These are phyloP conservation scores for Sphecodes monilicornis DNA, from an alignment of 2,888 invertebrate species.

Conservation along the genomic window DNA sequence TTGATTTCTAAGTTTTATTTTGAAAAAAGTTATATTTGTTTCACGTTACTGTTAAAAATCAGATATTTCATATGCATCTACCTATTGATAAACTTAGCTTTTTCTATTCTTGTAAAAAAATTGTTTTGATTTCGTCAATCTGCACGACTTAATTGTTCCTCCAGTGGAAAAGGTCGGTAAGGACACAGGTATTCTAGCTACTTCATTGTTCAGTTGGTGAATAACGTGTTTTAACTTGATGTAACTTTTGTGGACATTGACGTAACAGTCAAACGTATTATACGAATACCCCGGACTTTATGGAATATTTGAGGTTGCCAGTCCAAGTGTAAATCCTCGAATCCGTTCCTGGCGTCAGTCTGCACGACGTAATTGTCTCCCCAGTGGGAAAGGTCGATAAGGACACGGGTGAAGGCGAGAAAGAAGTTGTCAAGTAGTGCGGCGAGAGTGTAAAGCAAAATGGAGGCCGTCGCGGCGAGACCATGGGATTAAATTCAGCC, in stretches of 20 bases:
- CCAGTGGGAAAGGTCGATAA: conserved; percentile 31
- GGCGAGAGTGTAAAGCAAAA: conserved; percentile 54
- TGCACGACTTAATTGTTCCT: conserved; percentile 60
- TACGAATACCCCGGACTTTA: not conserved
- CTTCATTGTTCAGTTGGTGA: no score
- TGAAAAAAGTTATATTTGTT: not conserved
- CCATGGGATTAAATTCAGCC: conserved; percentile 59
- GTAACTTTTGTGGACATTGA: not conserved
- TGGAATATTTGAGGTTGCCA: not conserved
- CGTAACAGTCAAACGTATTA: not conserved
- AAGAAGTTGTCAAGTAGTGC: conserved; percentile 60
- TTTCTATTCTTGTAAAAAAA: not conserved
- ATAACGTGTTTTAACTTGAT: no score
- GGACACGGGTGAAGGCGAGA: conserved; percentile 43
- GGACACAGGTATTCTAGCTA: conserved; percentile 17
- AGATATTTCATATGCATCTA: not conserved
- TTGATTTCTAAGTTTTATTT: not conserved
- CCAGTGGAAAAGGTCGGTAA: conserved; percentile 32
- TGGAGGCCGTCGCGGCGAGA: conserved; percentile 51
- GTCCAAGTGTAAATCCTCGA: not conserved
- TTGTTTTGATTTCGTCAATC: not conserved
- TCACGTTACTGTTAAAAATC: not conserved
- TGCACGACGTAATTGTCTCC: conserved; percentile 60
- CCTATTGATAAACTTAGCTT: not conserved
- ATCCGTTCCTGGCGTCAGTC: conserved; percentile 44